Conservation (phyloP, 2,113 vertebrate species). For the Zingel zingel region DNA sequence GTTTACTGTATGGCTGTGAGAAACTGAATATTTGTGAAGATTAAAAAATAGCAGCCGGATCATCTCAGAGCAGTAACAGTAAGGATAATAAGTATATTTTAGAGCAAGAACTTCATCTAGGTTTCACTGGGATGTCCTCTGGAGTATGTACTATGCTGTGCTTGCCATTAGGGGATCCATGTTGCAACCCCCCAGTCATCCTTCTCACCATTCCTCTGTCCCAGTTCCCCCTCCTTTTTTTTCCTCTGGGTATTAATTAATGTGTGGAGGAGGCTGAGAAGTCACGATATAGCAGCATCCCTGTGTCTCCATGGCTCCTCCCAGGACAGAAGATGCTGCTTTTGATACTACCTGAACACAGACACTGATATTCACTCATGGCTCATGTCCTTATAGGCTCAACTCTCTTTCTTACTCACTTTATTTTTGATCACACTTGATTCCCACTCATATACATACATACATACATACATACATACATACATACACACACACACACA, state of each 20-base stretch:
- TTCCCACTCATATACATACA: not conserved
- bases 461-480: no score
- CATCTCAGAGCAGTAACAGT: slow-evolving; percentile 14
- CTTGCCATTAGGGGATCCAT: slow-evolving; percentile 57
- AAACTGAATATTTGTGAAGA: slow-evolving; percentile 14
- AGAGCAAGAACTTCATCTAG: slow-evolving; percentile 20
- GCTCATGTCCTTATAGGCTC: not conserved
- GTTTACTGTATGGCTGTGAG: slow-evolving; percentile 1
- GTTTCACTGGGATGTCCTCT: slow-evolving; percentile 34
- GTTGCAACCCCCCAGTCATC: slow-evolving; percentile 50
- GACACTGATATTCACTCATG: slow-evolving; percentile 8
- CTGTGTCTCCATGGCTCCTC: slow-evolving; percentile 57
- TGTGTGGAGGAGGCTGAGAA: slow-evolving; percentile 61
- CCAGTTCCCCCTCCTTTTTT: slow-evolving; percentile 48
- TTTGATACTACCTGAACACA: slow-evolving; percentile 41
- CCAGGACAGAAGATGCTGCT: slow-evolving; percentile 44
- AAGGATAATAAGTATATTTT: slow-evolving; percentile 31
- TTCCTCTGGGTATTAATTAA: slow-evolving; percentile 82
- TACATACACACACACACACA: no score
- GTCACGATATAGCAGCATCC: slow-evolving; percentile 35
- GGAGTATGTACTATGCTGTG: slow-evolving; percentile 23
- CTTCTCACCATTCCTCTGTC: slow-evolving; percentile 31
- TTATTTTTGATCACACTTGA: slow-evolving; percentile 8
- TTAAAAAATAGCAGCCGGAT: not conserved
- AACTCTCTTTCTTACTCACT: not conserved